phyloP scores from a whole-genome alignment of 1,140 invertebrate species.

The Drosophila nannoptera region DNA sequence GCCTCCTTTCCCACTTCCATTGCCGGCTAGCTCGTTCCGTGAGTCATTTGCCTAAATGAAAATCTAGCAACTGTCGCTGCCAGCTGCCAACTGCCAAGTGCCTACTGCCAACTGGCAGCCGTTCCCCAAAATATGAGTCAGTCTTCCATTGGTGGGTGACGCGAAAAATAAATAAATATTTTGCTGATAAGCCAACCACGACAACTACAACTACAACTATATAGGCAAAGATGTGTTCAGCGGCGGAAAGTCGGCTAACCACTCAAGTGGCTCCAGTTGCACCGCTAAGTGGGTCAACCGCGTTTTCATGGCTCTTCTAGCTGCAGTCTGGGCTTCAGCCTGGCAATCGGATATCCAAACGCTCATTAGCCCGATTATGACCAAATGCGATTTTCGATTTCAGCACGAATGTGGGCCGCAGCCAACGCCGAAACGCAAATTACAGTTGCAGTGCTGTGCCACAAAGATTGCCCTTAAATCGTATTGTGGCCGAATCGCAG shows the following conservation, averaged over 20 bases:
- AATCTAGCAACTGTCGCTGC: slow-evolving; percentile 15
- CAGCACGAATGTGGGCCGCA: slow-evolving; percentile 7
- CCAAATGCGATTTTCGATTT: slow-evolving; percentile 18
- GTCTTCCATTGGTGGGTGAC: slow-evolving; percentile 9
- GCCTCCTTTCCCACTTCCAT: background rate
- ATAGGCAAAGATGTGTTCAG: background rate
- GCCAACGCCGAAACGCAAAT: background rate
- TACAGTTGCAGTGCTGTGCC: background rate
- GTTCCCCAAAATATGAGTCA: slow-evolving; percentile 33
- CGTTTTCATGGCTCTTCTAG: slow-evolving; percentile 49
- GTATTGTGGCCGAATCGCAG: no score
- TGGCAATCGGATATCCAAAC: slow-evolving; percentile 34
- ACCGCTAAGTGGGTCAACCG: slow-evolving; percentile 57
- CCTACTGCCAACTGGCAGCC: slow-evolving; percentile 22
- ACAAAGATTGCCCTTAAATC: no score
- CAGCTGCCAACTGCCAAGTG: slow-evolving; percentile 8
- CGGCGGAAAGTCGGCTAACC: slow-evolving; percentile 10
- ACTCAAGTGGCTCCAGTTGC: slow-evolving; percentile 16
- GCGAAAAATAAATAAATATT: slow-evolving; percentile 7
- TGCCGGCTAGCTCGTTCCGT: slow-evolving; percentile 13
- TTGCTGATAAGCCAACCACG: slow-evolving; percentile 9
- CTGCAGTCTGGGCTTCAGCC: slow-evolving; percentile 10
- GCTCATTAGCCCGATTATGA: slow-evolving; percentile 20
- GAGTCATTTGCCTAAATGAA: slow-evolving; percentile 35
- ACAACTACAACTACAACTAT: slow-evolving; percentile 1